Base-by-base conservation (phyloP, 1,140 invertebrate species). In the Nymphalis io region DNA sequence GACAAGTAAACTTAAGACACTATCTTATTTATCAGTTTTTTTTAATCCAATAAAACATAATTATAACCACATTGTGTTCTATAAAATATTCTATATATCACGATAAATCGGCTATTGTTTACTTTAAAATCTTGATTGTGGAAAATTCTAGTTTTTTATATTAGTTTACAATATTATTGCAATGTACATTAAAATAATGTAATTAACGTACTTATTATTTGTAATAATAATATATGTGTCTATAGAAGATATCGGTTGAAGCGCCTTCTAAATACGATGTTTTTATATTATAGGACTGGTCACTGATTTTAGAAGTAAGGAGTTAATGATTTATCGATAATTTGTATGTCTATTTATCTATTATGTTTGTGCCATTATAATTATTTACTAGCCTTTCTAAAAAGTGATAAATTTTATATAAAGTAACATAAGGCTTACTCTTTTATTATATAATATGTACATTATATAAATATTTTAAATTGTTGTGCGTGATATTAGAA, bases 251-350 rank as follows among this genome's bases (percentile, higher is more conserved):
- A 70, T 70, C 23, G 33, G 39, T 48, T 63, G 15, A 70, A 70
- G 60, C 68, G 68, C 68, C 68, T 70, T 69, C 67, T 44, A 23
- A 57, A 62, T 69, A 61, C 27, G 48, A 68, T 68, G 57, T 68
- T 51, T 51, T 57, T 57, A 42, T 68, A 68, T 39, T 64, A 18
- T 70, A 63, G 60, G 42, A 63, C 55, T 70, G 59, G 51, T 70
- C 68, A 59, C 51, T 70, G 68, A 63, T 70, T 71, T 71, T 71
- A 66, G 60, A 61, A 57, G 48, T 71, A 71, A 71, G 69, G 42
- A 55, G 33, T 60, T 60, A 60, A 58, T 64, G 38, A 64, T 20
- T 23, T 55, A 60, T 68, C 38, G 21, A 71, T 71, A 65, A 65
- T 46, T 20, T 66, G 46, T 71, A 71, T 40, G 44, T 62, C 42